Percentiles rank a stretch among this genome's conserved stretches.
These are phyloP conservation scores for Didymodactylos carnosus DNA, from an alignment of 2,888 invertebrate species.

Conservation along the genomic window DNA sequence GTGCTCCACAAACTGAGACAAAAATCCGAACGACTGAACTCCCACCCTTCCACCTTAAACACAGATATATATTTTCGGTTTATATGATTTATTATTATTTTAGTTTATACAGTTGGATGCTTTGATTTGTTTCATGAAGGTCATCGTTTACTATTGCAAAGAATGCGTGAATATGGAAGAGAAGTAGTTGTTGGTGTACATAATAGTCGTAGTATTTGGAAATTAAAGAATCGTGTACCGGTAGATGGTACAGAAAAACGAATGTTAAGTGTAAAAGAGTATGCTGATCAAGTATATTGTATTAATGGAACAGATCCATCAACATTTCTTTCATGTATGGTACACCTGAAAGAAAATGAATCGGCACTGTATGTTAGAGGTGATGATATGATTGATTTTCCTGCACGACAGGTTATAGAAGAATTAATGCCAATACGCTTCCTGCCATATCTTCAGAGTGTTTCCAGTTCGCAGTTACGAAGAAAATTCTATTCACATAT, in stretches of 20 bases:
- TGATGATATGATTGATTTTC: constrained; percentile 26
- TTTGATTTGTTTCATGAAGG: constrained; percentile 26
- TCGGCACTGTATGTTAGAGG: constrained; percentile 23
- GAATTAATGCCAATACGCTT: constrained; percentile 23
- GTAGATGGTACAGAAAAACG: constrained; percentile 23
- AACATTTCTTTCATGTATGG: constrained; percentile 22
- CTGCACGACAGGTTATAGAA: constrained; percentile 23
- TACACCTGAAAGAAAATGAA: constrained; percentile 17
- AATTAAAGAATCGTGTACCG: constrained; percentile 23
- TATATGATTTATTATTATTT: constrained; percentile 16
- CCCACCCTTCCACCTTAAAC: too few relatives aligned
- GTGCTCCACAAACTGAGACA: too few relatives aligned
- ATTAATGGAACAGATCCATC: constrained; percentile 24
- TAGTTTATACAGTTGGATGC: constrained; percentile 25
- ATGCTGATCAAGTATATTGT: constrained; percentile 25
- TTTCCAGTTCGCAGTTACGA: constrained; percentile 17
- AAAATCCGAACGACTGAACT: too few relatives aligned
- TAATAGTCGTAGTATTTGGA: constrained; percentile 14
- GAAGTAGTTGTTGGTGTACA: constrained; percentile 19
- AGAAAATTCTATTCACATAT: constrained; percentile 16
- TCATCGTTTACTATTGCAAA: constrained; percentile 20
- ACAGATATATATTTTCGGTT: not conserved
- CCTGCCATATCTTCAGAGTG: constrained; percentile 23
- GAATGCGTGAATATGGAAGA: constrained; percentile 21
- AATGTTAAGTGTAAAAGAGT: constrained; percentile 24